Conservation (phyloP, 2,797 vertebrate species). For the Pseudochirops cupreus region DNA sequence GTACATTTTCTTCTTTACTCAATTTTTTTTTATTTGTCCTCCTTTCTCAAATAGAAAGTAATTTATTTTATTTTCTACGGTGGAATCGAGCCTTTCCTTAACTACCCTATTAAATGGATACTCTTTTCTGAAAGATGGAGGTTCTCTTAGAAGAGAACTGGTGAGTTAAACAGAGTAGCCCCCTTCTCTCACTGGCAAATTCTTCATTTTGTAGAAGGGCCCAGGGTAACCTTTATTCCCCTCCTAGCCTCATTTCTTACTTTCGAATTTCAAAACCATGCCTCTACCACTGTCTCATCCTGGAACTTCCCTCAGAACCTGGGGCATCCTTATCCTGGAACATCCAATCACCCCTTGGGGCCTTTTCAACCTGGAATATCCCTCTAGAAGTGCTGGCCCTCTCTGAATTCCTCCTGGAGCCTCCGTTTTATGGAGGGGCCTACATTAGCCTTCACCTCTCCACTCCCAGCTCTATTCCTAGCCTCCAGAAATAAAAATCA, state of each 20-base stretch:
- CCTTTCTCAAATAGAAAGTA: not conserved
- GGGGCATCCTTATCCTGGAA: not conserved
- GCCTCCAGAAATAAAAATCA: not conserved
- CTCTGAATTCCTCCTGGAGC: not conserved
- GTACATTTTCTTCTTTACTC: not conserved
- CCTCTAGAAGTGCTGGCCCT: not conserved
- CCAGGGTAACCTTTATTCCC: not conserved
- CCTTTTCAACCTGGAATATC: not conserved
- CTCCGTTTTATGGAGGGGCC: not conserved
- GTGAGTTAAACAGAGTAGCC: not conserved
- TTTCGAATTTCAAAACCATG: not conserved
- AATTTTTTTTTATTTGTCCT: not conserved
- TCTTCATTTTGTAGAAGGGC: not conserved
- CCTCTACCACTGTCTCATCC: not conserved
- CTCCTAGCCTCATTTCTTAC: not conserved
- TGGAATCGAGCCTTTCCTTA: not conserved
- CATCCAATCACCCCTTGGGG: not conserved
- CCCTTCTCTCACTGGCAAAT: not conserved
- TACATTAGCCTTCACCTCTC: not conserved
- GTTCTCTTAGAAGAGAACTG: not conserved
- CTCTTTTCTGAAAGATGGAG: not conserved
- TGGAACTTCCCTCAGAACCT: not conserved
- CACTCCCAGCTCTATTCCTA: not conserved
- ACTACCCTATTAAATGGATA: not conserved
- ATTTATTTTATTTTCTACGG: not conserved